phyloP scores from a whole-genome alignment of 2,888 invertebrate species.

The Crepidodera aurea region DNA sequence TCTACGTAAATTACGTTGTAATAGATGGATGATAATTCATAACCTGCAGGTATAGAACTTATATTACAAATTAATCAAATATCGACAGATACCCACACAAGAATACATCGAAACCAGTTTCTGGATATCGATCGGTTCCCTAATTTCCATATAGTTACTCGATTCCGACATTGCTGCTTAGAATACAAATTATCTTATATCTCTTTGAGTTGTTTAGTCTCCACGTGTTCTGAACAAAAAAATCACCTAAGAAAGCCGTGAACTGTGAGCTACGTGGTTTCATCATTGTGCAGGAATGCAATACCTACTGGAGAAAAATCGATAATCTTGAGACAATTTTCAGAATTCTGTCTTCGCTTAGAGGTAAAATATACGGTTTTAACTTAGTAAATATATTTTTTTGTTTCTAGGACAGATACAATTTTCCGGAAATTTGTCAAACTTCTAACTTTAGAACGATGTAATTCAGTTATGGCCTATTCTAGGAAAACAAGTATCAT shows the following conservation, averaged over 20 bases:
- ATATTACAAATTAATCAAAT: not conserved
- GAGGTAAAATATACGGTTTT: no score
- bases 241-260: conserved; percentile 19
- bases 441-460: no score
- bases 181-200: conserved; percentile 24
- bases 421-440: no score
- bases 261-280: conserved; percentile 16
- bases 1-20: no score
- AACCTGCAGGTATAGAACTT: not conserved
- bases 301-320: no score
- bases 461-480: no score
- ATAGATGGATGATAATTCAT: no score
- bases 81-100: not conserved
- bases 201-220: conserved; percentile 20
- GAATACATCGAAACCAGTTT: not conserved
- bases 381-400: no score
- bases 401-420: no score
- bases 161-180: conserved; percentile 17
- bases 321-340: no score
- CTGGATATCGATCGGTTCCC: conserved; percentile 9
- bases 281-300: conserved; percentile 2
- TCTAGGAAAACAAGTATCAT: no score
- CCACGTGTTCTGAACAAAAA: conserved; percentile 24
- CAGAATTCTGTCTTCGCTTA: no score
- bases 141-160: conserved; percentile 24